phyloP scores from a whole-genome alignment of 2,888 invertebrate genomes.

The Ochlodes sylvanus region DNA sequence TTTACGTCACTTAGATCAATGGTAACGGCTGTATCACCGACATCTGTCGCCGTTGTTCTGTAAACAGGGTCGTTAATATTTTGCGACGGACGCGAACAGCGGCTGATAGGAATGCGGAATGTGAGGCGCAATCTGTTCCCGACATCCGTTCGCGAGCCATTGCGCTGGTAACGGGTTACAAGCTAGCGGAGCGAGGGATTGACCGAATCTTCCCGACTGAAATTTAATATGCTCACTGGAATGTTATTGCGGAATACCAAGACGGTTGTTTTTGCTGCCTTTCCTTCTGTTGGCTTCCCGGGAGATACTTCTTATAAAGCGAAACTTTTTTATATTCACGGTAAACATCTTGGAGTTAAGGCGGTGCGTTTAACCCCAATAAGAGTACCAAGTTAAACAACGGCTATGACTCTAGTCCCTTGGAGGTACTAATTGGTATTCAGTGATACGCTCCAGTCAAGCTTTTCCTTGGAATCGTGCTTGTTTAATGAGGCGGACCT shows the following conservation, averaged over 20 bases:
- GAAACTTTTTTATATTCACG: not conserved
- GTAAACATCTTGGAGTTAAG: too few relatives aligned
- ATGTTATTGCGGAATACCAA: conserved; percentile 12
- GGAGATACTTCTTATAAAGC: not conserved
- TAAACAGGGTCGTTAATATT: conserved; percentile 3
- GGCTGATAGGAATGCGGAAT: conserved; percentile 3
- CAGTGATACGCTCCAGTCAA: too few relatives aligned
- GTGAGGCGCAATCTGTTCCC: not conserved
- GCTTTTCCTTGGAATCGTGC: too few relatives aligned
- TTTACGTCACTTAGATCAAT: too few relatives aligned
- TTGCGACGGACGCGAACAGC: not conserved
- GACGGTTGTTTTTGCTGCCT: not conserved
- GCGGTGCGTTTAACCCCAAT: too few relatives aligned
- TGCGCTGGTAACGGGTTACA: conserved; percentile 4
- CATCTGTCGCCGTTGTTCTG: not conserved
- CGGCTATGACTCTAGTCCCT: too few relatives aligned
- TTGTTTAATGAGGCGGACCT: too few relatives aligned
- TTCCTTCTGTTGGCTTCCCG: not conserved
- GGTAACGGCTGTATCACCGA: not conserved
- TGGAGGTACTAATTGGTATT: too few relatives aligned
- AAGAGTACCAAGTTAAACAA: too few relatives aligned
- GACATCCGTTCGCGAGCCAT: not conserved
- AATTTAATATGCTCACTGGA: conserved; percentile 12
- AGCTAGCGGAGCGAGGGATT: conserved; percentile 2
- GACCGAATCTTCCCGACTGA: conserved; percentile 2